Percentiles rank a stretch among this genome's conserved stretches.
phyloP scores from a whole-genome alignment of 92 coral and sea anemone genomes.

The Blastomussa wellsi region DNA sequence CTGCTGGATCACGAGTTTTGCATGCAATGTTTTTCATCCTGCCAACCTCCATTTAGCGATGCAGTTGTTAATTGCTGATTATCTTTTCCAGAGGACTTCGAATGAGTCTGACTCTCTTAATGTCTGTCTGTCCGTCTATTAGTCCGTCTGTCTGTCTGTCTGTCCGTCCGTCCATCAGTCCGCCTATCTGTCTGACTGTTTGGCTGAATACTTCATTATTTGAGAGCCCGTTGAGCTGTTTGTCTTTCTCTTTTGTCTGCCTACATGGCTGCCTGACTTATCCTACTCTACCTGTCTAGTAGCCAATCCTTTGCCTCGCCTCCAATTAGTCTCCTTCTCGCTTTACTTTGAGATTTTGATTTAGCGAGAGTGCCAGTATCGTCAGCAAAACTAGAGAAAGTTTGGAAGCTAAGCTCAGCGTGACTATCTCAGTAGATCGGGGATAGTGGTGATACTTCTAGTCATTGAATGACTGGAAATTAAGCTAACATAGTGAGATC shows the following conservation, averaged over 20 bases:
- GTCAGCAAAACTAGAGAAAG: constrained; percentile 27
- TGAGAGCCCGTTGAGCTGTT: neutral
- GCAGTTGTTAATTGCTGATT: no score
- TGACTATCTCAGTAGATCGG: neutral
- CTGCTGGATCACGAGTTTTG: neutral
- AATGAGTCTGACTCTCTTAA: neutral
- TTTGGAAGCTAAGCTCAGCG: constrained; percentile 15
- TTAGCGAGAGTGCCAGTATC: constrained; percentile 37
- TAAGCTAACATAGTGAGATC: neutral
- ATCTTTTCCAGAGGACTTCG: no score
- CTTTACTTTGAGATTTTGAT: constrained; percentile 12
- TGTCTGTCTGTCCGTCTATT: neutral
- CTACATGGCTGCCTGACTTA: neutral
- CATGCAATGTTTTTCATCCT: neutral
- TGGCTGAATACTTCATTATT: neutral
- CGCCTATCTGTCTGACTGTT: neutral
- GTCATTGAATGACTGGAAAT: neutral
- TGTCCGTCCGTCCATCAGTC: neutral
- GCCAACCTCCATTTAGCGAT: no score
- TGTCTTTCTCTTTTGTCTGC: neutral
- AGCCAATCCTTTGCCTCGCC: constrained; percentile 6
- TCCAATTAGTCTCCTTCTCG: constrained; percentile 32
- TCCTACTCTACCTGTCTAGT: constrained; percentile 48
- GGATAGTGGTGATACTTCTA: neutral
- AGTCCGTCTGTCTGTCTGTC: neutral